Conservation (phyloP, 2,888 invertebrate species). For the Cheilosia soror region DNA sequence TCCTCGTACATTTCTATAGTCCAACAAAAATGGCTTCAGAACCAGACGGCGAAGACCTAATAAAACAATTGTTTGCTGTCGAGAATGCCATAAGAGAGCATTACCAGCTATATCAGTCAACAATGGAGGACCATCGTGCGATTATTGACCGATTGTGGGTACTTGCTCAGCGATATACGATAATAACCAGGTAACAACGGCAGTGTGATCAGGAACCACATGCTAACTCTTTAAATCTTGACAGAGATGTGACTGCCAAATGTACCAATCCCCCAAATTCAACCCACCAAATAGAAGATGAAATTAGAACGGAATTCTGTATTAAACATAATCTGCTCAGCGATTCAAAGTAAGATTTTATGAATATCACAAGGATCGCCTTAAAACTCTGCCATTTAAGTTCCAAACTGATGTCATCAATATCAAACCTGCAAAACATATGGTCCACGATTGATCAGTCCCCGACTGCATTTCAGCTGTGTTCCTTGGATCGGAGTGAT, state of each 20-base stretch:
- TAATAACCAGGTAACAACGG: constrained; percentile 26
- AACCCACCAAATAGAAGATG: constrained; percentile 16
- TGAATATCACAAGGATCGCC: background rate
- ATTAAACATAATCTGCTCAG: background rate
- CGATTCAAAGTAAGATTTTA: constrained; percentile 43
- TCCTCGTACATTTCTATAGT: too few species aligned
- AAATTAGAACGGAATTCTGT: constrained; percentile 41
- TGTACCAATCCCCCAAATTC: background rate
- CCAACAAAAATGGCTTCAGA: too few species aligned
- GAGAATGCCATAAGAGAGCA: constrained; percentile 20
- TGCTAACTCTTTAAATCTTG: background rate
- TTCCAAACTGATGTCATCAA: constrained; percentile 9
- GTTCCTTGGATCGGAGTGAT: background rate
- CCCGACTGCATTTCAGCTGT: constrained; percentile 2
- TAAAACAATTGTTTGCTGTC: background rate
- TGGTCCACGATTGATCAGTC: background rate
- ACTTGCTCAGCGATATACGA: constrained; percentile 42
- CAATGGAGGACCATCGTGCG: constrained; percentile 19
- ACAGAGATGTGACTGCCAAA: constrained; percentile 18
- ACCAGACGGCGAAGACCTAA: background rate
- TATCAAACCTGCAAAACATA: constrained; percentile 4
- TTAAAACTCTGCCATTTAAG: background rate
- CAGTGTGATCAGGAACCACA: background rate
- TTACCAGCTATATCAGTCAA: background rate
- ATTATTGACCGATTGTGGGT: constrained; percentile 34